Base-by-base conservation (phyloP, 2,888 invertebrate species). In the Thalpophila matura region DNA sequence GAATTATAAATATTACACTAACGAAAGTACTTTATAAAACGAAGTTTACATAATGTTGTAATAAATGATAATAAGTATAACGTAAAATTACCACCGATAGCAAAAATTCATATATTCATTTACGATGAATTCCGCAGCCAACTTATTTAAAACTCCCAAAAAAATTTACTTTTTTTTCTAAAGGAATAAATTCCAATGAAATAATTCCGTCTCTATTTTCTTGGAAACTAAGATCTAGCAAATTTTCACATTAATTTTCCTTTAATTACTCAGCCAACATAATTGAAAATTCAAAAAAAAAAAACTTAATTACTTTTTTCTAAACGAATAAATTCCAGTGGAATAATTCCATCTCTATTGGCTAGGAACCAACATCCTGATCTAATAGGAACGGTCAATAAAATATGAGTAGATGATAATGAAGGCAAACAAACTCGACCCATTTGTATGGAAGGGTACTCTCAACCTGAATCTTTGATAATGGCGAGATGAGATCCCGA, bases 401-500 rank as follows among this genome's bases (percentile, higher is more conserved):
- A 69, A 74, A 74, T 57, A 74, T 50, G 70, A 67, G 46, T 16
- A 10, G 10, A 33, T 63, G 57, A 73, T 60, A 63, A 77, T 68
- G 46, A 61, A 74, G 35, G 58, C 33, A 62, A 57, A 73, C 35
- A 57, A 47, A 37, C 14, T 40, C 57, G 46, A 51, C 55, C 68
- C 61, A 69, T 63, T 61, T 74, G 51, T 46, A 35, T 42, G 24
- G 26, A 62, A 64, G 58, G 61, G 56, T 69, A 51, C 42, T 45
- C 42, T 55, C 51, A 18, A 57, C 57, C 62, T 51, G 58, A 66
- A 66, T 57, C 59, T 70, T 62, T 75, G 74, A 68, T 74, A 78
- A 75, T 60, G 46, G 61, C 27, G 45, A 74, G 59, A 64, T 64
- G 75, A 74, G 78, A 70, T 53, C 45, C 26, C 71, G 57, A 75